These are phyloP conservation scores for Aramus guarauna DNA, from an alignment of 2,113 vertebrate genomes.

Conservation along the genomic window DNA sequence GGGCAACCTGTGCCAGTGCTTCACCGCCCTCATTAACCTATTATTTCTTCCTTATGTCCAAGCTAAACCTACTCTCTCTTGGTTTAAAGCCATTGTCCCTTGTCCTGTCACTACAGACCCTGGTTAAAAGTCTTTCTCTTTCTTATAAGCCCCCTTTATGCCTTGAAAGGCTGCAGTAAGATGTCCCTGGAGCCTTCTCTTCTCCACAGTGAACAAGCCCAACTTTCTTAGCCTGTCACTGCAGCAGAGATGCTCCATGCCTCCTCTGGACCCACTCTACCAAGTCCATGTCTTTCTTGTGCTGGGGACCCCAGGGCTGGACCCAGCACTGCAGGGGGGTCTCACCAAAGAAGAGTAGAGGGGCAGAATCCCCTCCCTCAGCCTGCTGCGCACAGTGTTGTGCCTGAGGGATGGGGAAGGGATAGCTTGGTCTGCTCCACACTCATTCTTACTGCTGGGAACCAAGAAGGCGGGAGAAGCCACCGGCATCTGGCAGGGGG, in stretches of 20 bases:
- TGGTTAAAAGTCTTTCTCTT: too few relatives aligned
- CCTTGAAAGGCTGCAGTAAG: neutral
- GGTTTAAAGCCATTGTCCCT: too few relatives aligned
- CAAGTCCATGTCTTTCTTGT: neutral
- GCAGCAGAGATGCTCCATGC: too few relatives aligned
- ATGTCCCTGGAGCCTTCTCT: neutral
- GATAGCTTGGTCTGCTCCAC: neutral
- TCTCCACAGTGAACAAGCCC: neutral
- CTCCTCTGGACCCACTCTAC: neutral
- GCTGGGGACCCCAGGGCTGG: neutral
- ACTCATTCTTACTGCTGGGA: neutral
- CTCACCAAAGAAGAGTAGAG: accelerated
- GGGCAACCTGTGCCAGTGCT: too few relatives aligned
- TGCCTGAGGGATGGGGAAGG: neutral
- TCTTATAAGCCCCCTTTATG: neutral
- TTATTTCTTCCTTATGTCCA: too few relatives aligned
- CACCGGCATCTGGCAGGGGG: neutral
- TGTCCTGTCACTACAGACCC: too few relatives aligned
- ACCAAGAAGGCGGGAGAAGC: neutral
- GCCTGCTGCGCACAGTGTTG: neutral
- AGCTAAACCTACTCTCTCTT: too few relatives aligned
- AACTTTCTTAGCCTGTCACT: too few relatives aligned
- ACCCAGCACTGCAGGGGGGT: neutral
- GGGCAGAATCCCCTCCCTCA: too few relatives aligned
- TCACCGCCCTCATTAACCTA: too few relatives aligned